These are phyloP conservation scores for Pogonocherus hispidulus DNA, from an alignment of 2,888 invertebrate genomes.

Conservation along the genomic window DNA sequence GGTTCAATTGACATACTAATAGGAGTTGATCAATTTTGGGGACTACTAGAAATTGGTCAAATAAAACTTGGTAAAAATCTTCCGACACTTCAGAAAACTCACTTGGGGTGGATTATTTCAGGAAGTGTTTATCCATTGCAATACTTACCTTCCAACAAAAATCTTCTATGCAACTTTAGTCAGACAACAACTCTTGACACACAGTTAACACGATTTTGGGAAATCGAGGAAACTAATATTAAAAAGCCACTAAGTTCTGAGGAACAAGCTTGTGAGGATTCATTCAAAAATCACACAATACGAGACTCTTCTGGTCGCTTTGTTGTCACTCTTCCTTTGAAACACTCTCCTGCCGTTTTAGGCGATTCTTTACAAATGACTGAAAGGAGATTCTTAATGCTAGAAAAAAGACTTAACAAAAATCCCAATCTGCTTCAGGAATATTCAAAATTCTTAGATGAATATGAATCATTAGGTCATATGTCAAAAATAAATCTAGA, in stretches of 20 bases:
- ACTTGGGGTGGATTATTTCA: slow-evolving; percentile 2
- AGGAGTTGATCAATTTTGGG: slow-evolving; percentile 26
- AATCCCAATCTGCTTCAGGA: background rate
- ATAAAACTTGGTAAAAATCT: slow-evolving; percentile 20
- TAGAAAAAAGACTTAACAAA: background rate
- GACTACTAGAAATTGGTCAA: slow-evolving; percentile 29
- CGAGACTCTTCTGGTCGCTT: background rate
- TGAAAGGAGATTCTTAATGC: background rate
- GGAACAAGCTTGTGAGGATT: background rate
- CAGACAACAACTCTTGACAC: background rate
- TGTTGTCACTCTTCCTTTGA: background rate
- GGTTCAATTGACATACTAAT: slow-evolving; percentile 21
- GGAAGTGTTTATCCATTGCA: background rate
- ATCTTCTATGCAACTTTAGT: slow-evolving; percentile 2
- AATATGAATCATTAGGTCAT: slow-evolving; percentile 39
- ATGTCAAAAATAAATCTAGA: slow-evolving; percentile 31
- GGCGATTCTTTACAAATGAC: background rate
- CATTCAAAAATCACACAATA: background rate
- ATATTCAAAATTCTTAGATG: slow-evolving; percentile 41
- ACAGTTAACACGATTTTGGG: background rate
- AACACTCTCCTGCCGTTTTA: background rate
- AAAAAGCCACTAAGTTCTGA: background rate
- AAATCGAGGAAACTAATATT: background rate
- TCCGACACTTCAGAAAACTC: slow-evolving; percentile 30
- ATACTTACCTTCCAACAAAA: background rate